Evolutionary conservation across 1,140 invertebrate species (phyloP).

Genomic region (Xylocopa sonorina): DNA sequence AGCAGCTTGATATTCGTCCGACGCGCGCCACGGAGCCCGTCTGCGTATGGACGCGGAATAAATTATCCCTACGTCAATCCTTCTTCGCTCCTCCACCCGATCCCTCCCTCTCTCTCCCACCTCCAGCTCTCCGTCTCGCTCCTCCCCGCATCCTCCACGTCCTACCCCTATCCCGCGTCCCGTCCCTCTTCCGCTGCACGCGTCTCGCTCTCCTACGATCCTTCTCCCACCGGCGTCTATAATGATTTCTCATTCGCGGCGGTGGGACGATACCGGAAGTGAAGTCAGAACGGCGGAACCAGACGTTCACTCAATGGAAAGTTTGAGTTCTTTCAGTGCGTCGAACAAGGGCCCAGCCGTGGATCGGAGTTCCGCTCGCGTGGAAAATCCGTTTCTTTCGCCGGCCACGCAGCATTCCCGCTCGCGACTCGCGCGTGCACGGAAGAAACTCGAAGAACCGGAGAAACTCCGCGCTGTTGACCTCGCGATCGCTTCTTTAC

Average conservation of each 20-base stretch:
- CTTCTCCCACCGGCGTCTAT: conserved; percentile 34
- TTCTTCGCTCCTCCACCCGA: conserved; percentile 1
- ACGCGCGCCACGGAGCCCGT: conserved; percentile 63
- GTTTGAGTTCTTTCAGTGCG: conserved; percentile 77
- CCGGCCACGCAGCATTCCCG: conserved; percentile 24
- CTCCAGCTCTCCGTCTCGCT: neutral
- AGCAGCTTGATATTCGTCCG: conserved; percentile 66
- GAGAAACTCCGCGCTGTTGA: conserved; percentile 5
- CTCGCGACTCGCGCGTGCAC: conserved; percentile 57
- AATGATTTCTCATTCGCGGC: conserved; percentile 61
- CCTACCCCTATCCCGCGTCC: neutral
- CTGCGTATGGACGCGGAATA: conserved; percentile 75
- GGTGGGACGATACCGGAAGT: conserved; percentile 81
- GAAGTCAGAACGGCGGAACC: conserved; percentile 80
- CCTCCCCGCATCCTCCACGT: neutral
- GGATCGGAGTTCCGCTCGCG: conserved; percentile 52
- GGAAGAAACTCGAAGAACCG: conserved; percentile 24
- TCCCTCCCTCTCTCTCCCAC: neutral
- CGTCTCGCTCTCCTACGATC: conserved; percentile 21
- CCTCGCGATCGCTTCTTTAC: neutral
- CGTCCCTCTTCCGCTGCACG: conserved; percentile 9
- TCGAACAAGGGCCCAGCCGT: conserved; percentile 65
- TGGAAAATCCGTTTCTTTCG: conserved; percentile 59
- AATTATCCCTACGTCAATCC: conserved; percentile 66
- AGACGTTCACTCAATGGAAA: conserved; percentile 82